These are phyloP conservation scores for Agrilus cyanescens DNA, from an alignment of 2,888 invertebrate genomes.

Conservation along the genomic window DNA sequence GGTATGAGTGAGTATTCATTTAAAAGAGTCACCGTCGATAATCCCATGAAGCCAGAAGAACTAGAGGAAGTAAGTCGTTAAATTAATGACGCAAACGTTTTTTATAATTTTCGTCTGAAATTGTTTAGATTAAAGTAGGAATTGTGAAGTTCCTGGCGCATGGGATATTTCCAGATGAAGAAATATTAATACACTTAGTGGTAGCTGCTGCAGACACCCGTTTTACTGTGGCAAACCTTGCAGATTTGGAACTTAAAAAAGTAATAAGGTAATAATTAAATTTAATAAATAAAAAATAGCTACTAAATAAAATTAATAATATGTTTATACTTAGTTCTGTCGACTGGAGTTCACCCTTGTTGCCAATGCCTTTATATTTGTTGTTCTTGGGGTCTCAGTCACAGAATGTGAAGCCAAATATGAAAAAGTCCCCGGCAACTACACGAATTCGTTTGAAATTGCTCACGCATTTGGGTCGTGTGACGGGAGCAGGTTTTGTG, in stretches of 20 bases:
- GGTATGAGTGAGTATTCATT: slow-evolving; percentile 68
- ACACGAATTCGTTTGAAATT: slow-evolving; percentile 76
- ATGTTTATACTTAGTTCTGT: slow-evolving; percentile 45
- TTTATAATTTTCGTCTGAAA: slow-evolving; percentile 2
- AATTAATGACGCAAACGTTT: background rate
- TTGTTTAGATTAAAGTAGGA: slow-evolving; percentile 52
- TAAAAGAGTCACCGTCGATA: slow-evolving; percentile 61
- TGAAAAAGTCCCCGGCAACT: slow-evolving; percentile 66
- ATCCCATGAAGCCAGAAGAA: slow-evolving; percentile 61
- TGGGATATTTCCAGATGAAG: slow-evolving; percentile 63
- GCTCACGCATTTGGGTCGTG: slow-evolving; percentile 67
- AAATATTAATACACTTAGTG: slow-evolving; percentile 64
- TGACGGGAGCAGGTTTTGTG: slow-evolving; percentile 57
- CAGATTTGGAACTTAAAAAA: slow-evolving; percentile 75
- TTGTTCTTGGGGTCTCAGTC: slow-evolving; percentile 63
- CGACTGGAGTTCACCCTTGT: slow-evolving; percentile 61
- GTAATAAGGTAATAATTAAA: slow-evolving; percentile 46
- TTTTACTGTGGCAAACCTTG: slow-evolving; percentile 78
- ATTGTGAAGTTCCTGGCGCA: slow-evolving; percentile 72
- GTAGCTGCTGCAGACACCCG: slow-evolving; percentile 83
- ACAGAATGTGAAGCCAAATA: slow-evolving; percentile 47
- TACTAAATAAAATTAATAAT: slow-evolving; percentile 1
- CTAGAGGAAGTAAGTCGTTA: slow-evolving; percentile 55
- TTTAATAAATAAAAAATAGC: background rate
- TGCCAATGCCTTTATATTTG: slow-evolving; percentile 65